phyloP scores from a whole-genome alignment of 2,888 invertebrate genomes.

The Dynastes hyllus region DNA sequence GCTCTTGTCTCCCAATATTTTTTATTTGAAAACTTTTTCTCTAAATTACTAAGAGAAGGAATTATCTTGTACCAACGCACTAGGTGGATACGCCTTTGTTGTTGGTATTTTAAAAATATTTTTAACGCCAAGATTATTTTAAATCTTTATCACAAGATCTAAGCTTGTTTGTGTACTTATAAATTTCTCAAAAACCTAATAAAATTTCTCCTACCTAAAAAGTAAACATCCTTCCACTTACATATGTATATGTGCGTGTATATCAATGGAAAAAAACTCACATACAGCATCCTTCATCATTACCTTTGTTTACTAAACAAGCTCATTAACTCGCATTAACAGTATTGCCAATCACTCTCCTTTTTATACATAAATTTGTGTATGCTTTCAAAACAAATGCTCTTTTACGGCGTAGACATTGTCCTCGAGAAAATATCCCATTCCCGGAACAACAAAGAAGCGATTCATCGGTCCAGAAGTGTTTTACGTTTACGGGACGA shows the following conservation, averaged over 20 bases:
- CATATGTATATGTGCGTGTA: not conserved
- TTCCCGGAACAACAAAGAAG: conserved; percentile 32
- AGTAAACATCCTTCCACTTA: conserved; percentile 4
- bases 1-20: no score
- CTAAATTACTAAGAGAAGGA: no score
- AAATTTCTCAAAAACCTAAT: not conserved
- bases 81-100: no score
- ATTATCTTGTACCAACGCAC: no score
- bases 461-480: conserved; percentile 43
- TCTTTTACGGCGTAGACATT: conserved; percentile 28
- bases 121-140: no score
- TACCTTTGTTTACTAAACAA: conserved; percentile 41
- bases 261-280: not conserved
- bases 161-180: no score
- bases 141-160: no score
- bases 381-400: conserved; percentile 19
- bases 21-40: no score
- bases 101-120: no score
- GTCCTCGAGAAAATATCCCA: conserved; percentile 4
- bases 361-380: conserved; percentile 2
- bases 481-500: conserved; percentile 42
- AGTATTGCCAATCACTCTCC: conserved; percentile 33
- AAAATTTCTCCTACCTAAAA: not conserved
- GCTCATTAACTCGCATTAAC: conserved; percentile 18
- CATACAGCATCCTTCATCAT: conserved; percentile 18